Conservation (phyloP, 2,113 vertebrate genomes). For the Pachyramphus minor region DNA sequence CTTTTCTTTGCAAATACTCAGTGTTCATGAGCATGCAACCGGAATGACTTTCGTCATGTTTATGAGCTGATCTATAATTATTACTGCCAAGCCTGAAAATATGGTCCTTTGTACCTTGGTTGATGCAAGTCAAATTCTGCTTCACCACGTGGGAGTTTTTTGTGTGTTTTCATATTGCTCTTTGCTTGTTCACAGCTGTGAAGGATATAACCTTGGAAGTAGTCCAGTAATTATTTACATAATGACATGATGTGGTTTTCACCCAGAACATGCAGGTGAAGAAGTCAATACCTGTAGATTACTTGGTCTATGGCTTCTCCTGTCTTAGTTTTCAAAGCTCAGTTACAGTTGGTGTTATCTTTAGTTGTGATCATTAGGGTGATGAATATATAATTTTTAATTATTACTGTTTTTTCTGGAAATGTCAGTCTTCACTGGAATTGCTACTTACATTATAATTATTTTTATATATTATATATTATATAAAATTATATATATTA, state of each 20-base stretch:
- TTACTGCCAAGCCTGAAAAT: not conserved
- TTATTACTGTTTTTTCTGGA: not conserved
- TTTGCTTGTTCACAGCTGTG: not conserved
- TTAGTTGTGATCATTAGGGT: not conserved
- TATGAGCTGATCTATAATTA: not conserved
- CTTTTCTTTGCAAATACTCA: not conserved
- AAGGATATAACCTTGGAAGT: conserved; percentile 10
- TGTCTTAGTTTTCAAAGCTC: not conserved
- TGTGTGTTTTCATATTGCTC: not conserved
- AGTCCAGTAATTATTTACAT: not conserved
- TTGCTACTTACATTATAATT: too few species aligned
- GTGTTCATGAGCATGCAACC: not conserved
- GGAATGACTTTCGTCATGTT: not conserved
- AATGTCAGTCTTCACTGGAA: not conserved
- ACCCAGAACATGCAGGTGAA: not conserved
- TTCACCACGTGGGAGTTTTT: not conserved
- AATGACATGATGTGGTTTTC: not conserved
- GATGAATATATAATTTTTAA: not conserved
- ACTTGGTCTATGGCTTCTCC: not conserved
- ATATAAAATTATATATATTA: too few species aligned
- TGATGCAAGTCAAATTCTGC: not conserved
- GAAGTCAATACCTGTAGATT: not conserved
- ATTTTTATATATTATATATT: too few species aligned
- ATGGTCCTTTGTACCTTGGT: not conserved
- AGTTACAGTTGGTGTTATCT: not conserved